Conservation (phyloP, 2,888 invertebrate genomes). For the Drosophila acutilabella region DNA sequence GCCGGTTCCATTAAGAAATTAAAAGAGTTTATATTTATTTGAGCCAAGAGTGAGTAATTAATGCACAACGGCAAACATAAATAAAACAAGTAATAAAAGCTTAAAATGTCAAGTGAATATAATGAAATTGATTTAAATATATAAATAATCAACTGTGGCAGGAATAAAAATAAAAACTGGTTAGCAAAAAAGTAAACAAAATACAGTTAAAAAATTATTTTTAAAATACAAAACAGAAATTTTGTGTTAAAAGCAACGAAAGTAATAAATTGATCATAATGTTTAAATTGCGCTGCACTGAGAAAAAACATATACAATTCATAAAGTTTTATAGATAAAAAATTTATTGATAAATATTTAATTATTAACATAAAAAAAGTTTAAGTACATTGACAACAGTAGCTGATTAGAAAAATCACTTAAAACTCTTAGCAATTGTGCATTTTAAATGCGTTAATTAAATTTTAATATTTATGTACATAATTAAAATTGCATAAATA, state of each 20-base stretch:
- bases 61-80: conserved; percentile 5
- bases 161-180: conserved; percentile 19
- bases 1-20: conserved; percentile 60
- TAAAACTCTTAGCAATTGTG: background rate
- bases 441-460: background rate
- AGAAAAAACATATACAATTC: background rate
- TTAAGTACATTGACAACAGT: background rate
- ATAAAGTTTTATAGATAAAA: no score
- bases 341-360: background rate
- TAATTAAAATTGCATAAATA: background rate
- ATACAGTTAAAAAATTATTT: conserved; percentile 4
- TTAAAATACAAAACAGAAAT: background rate
- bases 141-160: conserved; percentile 1
- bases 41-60: conserved; percentile 33
- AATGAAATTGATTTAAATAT: conserved; percentile 33
- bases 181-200: conserved; percentile 1
- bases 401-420: background rate
- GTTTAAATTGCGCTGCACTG: background rate
- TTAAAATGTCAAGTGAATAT: conserved; percentile 27
- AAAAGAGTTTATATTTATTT: conserved; percentile 34
- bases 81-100: conserved; percentile 12
- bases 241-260: background rate
- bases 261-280: conserved; percentile 6
- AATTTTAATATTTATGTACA: background rate
- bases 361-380: background rate